phyloP scores from a whole-genome alignment of 2,113 vertebrate genomes.

The Ochotona curzoniae region DNA sequence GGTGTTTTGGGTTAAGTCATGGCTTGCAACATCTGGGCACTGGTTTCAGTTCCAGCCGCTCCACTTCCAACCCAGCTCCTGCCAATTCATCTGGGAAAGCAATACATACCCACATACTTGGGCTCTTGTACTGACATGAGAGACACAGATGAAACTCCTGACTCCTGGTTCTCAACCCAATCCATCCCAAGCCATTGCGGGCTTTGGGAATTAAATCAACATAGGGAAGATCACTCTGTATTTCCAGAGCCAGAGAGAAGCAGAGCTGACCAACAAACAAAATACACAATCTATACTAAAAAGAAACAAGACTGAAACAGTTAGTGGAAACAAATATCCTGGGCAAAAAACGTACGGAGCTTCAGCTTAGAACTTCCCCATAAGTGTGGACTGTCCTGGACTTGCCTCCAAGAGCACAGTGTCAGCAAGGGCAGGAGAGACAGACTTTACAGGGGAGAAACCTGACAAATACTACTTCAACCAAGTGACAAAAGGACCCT shows the following conservation, averaged over 20 bases:
- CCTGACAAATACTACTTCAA: neutral
- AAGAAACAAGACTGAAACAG: neutral
- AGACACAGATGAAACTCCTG: no score
- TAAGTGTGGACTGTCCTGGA: neutral
- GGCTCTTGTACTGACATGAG: no score
- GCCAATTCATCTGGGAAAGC: no score
- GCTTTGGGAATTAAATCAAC: no score
- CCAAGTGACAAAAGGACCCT: neutral
- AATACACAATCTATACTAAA: neutral
- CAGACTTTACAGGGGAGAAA: neutral
- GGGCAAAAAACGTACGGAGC: neutral
- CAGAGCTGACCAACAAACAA: constrained; percentile 11
- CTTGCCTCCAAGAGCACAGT: neutral
- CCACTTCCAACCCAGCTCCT: no score
- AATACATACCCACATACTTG: no score
- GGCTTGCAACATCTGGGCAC: no score
- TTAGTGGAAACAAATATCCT: neutral
- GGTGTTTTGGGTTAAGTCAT: no score
- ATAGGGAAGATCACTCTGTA: no score
- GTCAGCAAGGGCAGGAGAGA: accelerated
- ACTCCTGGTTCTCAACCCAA: no score
- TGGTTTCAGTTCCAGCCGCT: no score
- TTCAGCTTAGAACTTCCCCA: accelerated
- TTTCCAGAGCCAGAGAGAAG: neutral
- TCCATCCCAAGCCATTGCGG: no score